Base-by-base conservation (phyloP, 2,888 invertebrate species). In the Xanthia icteritia region DNA sequence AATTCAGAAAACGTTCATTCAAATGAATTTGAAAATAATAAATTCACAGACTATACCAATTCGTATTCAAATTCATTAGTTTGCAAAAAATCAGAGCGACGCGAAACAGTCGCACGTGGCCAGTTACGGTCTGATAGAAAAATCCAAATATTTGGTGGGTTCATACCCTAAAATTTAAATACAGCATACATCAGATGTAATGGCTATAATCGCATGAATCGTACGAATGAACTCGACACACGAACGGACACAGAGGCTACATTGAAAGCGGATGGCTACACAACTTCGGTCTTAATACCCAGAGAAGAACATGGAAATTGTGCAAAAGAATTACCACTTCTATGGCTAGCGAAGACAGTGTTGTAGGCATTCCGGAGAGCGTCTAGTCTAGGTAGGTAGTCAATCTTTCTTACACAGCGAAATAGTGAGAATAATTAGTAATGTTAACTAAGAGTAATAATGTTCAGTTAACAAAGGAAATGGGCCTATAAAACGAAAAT, bases 151-250 rank as follows among this genome's bases (percentile, higher is more conserved):
- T 73, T 70, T 74, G 66, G 73, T 72, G 73, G 70, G 75, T 48
- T 72, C 75, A 63, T 75, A 65, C 64, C 86, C 79, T 89, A 80
- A 87, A 83, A 86, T 83, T 82, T 82, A 83, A 89, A 87, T 83
- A 87, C 78, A 76, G 77, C 74, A 81, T 85, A 88, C 79, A 87
- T 90, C 89, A 88, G 84, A 86, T 87, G 84, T 90, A 90, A 91
- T 89, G 85, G 89, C 80, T 83, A 92, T 91, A 92, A 92, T 93
- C 91, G 89, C 86, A 88, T 92, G 88, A 90, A 89, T 90, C 89
- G 90, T 88, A 88, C 87, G 88, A 90, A 90, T 91, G 90, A 90
- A 93, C 90, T 87, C 81, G 73, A 87, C 78, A 77, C 73, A 78
- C 73, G 77, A 77, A 81, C 54, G 27, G 45, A 68, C 27, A 69